A percentile compares a stretch with the other conserved stretches of the same genome.
Evolutionary conservation across 2,888 invertebrate species (phyloP).

Genomic region (Hedya salicella): DNA sequence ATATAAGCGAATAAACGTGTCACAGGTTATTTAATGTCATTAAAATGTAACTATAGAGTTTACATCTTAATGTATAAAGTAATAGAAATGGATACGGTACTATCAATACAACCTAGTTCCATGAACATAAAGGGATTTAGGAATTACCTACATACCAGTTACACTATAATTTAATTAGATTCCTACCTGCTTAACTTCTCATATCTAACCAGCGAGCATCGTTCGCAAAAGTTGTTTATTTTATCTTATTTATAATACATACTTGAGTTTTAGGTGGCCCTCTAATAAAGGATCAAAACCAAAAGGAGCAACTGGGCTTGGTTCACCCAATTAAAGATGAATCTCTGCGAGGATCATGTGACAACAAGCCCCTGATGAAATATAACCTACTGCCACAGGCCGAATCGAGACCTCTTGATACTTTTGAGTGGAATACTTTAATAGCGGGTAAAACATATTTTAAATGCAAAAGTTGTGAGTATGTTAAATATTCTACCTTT

Average conservation of each 20-base stretch:
- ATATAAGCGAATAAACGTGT: neutral
- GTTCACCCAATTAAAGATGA: slow-evolving; percentile 81
- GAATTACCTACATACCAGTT: neutral
- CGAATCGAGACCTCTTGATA: slow-evolving; percentile 59
- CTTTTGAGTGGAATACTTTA: slow-evolving; percentile 45
- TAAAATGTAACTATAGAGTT: neutral
- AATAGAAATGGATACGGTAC: neutral
- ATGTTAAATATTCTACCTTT: too few species aligned
- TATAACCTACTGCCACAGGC: slow-evolving; percentile 61
- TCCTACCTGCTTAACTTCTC: too few species aligned
- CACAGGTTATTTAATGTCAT: neutral
- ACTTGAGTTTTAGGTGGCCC: slow-evolving; percentile 43
- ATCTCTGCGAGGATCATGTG: slow-evolving; percentile 79
- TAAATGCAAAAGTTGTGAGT: too few species aligned
- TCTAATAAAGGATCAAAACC: slow-evolving; percentile 62
- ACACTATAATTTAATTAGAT: neutral
- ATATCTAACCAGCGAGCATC: neutral
- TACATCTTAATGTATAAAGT: neutral
- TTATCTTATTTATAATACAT: slow-evolving; percentile 45
- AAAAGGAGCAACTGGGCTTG: slow-evolving; percentile 59
- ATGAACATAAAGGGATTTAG: neutral
- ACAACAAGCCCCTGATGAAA: slow-evolving; percentile 77
- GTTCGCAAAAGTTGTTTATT: slow-evolving; percentile 17
- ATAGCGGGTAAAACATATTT: too few species aligned
- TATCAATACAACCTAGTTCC: neutral